These are phyloP conservation scores for Melipona beecheii DNA, from an alignment of 2,888 invertebrate species.

Conservation along the genomic window DNA sequence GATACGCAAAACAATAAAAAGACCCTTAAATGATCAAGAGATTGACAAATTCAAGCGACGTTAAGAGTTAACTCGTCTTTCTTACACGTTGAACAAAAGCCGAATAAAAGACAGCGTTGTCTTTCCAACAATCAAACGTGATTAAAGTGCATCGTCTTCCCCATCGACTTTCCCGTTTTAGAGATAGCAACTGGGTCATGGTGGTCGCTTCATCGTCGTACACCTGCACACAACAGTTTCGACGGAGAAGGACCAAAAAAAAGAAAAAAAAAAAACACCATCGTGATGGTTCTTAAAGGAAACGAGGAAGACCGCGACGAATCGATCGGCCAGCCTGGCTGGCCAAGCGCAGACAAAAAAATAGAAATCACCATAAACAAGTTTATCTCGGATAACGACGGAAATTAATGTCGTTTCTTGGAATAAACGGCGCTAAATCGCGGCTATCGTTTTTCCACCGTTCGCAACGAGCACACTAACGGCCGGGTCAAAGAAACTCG, in stretches of 20 bases:
- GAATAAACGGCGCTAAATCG: constrained; percentile 36
- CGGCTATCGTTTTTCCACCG: constrained; percentile 10
- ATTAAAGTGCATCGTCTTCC: neutral
- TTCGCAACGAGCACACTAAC: no score
- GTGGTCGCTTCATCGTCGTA: neutral
- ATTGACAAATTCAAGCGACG: neutral
- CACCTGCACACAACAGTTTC: neutral
- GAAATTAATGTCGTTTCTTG: constrained; percentile 37
- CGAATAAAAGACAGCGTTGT: no score
- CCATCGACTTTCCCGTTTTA: no score
- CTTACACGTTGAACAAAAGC: neutral
- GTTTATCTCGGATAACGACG: constrained; percentile 37
- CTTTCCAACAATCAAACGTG: neutral
- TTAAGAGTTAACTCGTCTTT: neutral
- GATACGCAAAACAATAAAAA: neutral
- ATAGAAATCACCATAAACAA: constrained; percentile 42
- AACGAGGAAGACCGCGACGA: neutral
- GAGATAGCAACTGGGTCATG: no score
- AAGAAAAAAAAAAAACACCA: neutral
- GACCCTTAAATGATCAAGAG: neutral
- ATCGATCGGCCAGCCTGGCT: constrained; percentile 24
- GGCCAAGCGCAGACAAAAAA: neutral
- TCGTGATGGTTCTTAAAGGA: neutral
- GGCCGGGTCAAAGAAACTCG: constrained; percentile 1
- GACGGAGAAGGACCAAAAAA: neutral